phyloP scores from a whole-genome alignment of 2,888 invertebrate genomes.

The Myopa testacea region DNA sequence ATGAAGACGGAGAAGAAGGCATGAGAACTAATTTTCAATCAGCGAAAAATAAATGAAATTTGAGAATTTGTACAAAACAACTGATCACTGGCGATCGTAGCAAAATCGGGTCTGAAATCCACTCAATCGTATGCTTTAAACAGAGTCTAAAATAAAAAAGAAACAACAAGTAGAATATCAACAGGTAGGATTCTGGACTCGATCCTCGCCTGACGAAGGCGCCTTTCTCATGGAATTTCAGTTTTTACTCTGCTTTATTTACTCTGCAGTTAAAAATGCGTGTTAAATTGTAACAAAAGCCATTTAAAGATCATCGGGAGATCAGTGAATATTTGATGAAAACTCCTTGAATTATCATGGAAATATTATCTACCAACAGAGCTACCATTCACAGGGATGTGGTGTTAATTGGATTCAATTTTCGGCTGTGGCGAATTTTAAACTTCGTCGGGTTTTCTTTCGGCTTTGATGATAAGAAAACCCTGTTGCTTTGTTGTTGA shows the following conservation, averaged over 20 bases:
- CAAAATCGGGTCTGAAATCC: neutral
- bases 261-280: constrained; percentile 40
- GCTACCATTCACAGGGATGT: neutral
- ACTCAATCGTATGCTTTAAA: neutral
- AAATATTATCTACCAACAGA: neutral
- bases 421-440: neutral
- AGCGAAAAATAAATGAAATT: neutral
- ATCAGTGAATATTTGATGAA: neutral
- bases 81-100: neutral
- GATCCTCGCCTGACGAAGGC: neutral
- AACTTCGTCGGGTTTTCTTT: neutral
- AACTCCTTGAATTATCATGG: neutral
- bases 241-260: neutral
- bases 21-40: neutral
- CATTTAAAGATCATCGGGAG: neutral
- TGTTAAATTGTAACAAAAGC: constrained; percentile 51
- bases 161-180: neutral
- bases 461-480: neutral
- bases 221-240: neutral
- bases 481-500: neutral
- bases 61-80: constrained; percentile 2
- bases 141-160: neutral
- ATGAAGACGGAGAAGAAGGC: neutral
- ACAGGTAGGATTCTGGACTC: constrained; percentile 1
- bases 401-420: constrained; percentile 51